Percentiles rank a stretch among this genome's conserved stretches.
phyloP scores from a whole-genome alignment of 2,888 invertebrate genomes.

The Tolmerus cingulatus region DNA sequence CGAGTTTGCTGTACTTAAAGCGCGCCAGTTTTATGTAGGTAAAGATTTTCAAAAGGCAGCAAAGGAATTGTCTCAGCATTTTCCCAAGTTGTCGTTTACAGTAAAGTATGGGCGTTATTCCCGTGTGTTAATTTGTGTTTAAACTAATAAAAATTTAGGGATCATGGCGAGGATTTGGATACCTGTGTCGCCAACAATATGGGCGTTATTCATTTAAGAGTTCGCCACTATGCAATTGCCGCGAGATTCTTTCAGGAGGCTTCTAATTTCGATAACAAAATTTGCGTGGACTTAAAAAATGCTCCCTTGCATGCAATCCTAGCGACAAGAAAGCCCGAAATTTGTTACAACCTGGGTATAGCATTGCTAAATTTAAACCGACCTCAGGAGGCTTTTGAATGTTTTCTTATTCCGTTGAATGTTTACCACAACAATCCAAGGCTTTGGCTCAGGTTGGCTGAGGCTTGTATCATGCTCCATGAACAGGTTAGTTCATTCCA shows the following conservation, averaged over 20 bases:
- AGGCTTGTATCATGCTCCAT: conserved; percentile 82
- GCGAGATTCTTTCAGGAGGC: conserved; percentile 63
- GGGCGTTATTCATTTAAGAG: conserved; percentile 63
- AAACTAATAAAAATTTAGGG: conserved; percentile 39
- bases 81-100: conserved; percentile 49
- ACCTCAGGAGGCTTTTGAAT: conserved; percentile 88
- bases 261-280: conserved; percentile 59
- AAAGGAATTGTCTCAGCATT: conserved; percentile 59
- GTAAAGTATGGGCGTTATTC: conserved; percentile 53
- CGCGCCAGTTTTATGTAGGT: conserved; percentile 63
- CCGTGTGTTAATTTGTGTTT: neutral
- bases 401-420: conserved; percentile 84
- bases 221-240: conserved; percentile 63
- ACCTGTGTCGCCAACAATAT: conserved; percentile 63
- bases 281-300: conserved; percentile 54
- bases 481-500: conserved; percentile 57
- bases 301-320: conserved; percentile 58
- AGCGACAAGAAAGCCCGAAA: conserved; percentile 59
- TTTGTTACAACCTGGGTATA: conserved; percentile 66
- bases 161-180: conserved; percentile 58
- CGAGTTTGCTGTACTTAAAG: conserved; percentile 60
- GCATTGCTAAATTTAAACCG: conserved; percentile 82
- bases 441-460: conserved; percentile 91
- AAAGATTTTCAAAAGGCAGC: conserved; percentile 64
- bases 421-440: conserved; percentile 87